These are phyloP conservation scores for Antheraea assamensis DNA, from an alignment of 2,888 invertebrate genomes.

Conservation along the genomic window DNA sequence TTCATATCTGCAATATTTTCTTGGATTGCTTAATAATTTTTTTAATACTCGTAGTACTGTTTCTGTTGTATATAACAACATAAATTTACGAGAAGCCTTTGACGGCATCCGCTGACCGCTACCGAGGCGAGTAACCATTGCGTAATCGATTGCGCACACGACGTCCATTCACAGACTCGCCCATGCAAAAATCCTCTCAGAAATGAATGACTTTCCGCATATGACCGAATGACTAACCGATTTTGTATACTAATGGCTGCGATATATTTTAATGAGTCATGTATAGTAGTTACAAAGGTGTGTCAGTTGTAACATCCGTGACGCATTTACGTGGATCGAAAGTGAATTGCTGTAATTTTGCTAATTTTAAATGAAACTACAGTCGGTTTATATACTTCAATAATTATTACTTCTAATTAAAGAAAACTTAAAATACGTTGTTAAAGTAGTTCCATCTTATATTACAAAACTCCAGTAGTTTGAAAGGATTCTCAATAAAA, in stretches of 20 bases:
- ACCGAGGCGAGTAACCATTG: conserved; percentile 50
- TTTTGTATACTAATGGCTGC: conserved; percentile 13
- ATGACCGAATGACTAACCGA: conserved; percentile 15
- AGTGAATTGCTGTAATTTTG: background rate
- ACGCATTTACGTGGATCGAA: background rate
- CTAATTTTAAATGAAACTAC: background rate
- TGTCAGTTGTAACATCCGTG: background rate
- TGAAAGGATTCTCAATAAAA: background rate
- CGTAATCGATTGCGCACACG: conserved; percentile 57
- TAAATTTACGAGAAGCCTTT: conserved; percentile 56
- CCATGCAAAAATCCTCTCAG: conserved; percentile 47
- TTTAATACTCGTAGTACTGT: conserved; percentile 2
- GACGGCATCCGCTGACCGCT: conserved; percentile 51
- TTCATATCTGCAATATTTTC: background rate
- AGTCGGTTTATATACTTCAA: background rate
- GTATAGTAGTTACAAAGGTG: background rate
- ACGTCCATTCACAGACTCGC: conserved; percentile 53
- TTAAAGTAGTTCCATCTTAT: background rate
- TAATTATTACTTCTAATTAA: background rate
- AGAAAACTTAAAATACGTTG: background rate
- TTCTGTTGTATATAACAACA: background rate
- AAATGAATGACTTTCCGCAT: conserved; percentile 16
- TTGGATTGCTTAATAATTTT: background rate
- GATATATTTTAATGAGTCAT: conserved; percentile 4
- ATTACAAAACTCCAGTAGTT: too few relatives aligned